Evolutionary conservation across 2,888 invertebrate species (phyloP), one percentile per base, ranked within the genome.

Genomic region (Drosophila seclusa): DNA sequence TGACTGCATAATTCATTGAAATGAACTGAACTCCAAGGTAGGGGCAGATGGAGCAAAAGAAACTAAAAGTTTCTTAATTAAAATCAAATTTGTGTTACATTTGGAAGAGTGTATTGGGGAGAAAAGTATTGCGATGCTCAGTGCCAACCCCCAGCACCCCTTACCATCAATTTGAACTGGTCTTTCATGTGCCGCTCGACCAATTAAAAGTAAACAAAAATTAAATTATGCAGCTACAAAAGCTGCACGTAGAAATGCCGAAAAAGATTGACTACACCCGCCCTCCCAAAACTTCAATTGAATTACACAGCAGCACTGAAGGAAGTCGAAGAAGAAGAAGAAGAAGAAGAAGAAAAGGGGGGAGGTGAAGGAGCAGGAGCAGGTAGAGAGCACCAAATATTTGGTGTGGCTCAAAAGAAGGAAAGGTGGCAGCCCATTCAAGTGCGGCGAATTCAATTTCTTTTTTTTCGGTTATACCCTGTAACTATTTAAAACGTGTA

Each of bases 131-230:
- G 54, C 54, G 24, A 27, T 29, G 55, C 8, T 27, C 24, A 13
- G 18, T 21, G 10, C 52, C 29, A 13, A 10, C 1, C 27, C 13
- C 27, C 38, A 10, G 1, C 13, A 1, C 29, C 10, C 27, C 11
- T 24, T 3, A 2, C 31, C 5, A 5, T 2, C 16, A 24, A 45
- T 16, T 45, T 45, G 24, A 24, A 16, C 40, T 42, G 36, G n/a
- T 8, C 57, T 18, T 52, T 49, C 42, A 27, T 57, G 24, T 55
- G 11, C 53, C 50, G 40, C 55, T 69, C 52, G 65, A 77, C 78
- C 91, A 91, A 91, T 89, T 91, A 90, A 91, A 90, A 89, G 86
- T 82, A 87, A 90, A 89, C 91, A 90, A 83, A 85, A 91, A 90
- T 90, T 88, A 81, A 91, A 91, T 91, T 91, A 91, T 87, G 85